Percentiles rank a stretch among this genome's conserved stretches.
Conservation (phyloP, 2,113 vertebrate genomes). For the Ceyx melanurus region DNA sequence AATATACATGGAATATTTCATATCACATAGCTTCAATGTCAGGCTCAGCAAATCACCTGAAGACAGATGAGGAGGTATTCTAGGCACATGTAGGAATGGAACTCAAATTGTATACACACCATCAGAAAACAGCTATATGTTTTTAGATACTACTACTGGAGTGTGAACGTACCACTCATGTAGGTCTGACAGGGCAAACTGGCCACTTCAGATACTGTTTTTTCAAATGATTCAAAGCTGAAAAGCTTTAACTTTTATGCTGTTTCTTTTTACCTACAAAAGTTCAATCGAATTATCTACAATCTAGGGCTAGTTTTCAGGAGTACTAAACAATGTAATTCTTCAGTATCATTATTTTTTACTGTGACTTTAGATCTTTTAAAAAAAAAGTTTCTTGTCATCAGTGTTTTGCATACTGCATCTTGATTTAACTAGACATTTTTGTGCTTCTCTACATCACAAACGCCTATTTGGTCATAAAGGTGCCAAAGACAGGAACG, state of each 20-base stretch:
- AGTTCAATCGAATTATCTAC: not conserved
- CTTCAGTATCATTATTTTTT: not conserved
- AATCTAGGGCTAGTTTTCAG: not conserved
- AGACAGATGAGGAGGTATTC: too few species aligned
- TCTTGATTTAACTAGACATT: not conserved
- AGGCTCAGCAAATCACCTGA: not conserved
- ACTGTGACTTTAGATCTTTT: not conserved
- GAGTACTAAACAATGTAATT: too few species aligned
- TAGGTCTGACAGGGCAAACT: not conserved
- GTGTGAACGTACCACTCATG: not conserved
- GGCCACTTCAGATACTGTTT: not conserved
- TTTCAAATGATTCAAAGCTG: not conserved
- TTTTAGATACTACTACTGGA: not conserved
- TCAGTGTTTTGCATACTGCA: not conserved
- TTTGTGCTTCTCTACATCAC: not conserved
- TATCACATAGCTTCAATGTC: rapidly evolving
- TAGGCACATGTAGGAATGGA: rapidly evolving
- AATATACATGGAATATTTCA: not conserved
- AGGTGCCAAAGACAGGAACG: not conserved
- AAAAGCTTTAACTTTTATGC: not conserved
- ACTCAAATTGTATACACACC: not conserved
- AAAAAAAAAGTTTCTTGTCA: not conserved
- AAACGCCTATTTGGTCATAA: not conserved
- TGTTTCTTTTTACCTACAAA: not conserved
- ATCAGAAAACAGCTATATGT: not conserved